phyloP scores from a whole-genome alignment of 2,113 vertebrate species.

The Monopterus albus region DNA sequence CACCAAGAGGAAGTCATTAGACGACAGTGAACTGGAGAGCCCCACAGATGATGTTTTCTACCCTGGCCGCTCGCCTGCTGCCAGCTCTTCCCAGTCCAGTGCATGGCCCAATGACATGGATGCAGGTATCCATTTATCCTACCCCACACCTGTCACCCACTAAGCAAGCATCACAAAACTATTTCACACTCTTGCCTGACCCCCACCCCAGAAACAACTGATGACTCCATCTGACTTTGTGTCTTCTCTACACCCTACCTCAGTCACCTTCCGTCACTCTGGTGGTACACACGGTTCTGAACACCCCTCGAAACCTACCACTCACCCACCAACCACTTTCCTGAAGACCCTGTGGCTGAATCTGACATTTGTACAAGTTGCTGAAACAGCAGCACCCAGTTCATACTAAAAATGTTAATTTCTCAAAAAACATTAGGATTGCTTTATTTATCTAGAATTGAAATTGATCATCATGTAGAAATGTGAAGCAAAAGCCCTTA shows the following conservation, averaged over 20 bases:
- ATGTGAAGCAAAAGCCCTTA: no score
- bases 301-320: background rate
- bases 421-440: background rate
- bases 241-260: constrained; percentile 17
- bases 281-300: constrained; percentile 5
- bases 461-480: background rate
- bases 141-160: constrained; percentile 20
- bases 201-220: constrained; percentile 13
- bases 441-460: background rate
- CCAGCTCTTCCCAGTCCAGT: constrained; percentile 91
- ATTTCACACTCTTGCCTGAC: constrained; percentile 29
- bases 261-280: constrained; percentile 10
- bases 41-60: constrained; percentile 93
- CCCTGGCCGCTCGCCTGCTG: constrained; percentile 89
- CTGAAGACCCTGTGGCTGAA: background rate
- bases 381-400: background rate
- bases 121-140: constrained; percentile 81
- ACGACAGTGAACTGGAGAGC: constrained; percentile 92
- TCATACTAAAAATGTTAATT: background rate
- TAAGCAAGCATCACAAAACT: constrained; percentile 23
- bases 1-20: constrained; percentile 92
- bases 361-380: background rate
- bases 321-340: background rate
- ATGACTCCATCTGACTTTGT: constrained; percentile 32
- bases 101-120: constrained; percentile 92